Evolutionary conservation across 2,888 invertebrate genomes (phyloP).

Genomic region (Erpobdella octoculata): DNA sequence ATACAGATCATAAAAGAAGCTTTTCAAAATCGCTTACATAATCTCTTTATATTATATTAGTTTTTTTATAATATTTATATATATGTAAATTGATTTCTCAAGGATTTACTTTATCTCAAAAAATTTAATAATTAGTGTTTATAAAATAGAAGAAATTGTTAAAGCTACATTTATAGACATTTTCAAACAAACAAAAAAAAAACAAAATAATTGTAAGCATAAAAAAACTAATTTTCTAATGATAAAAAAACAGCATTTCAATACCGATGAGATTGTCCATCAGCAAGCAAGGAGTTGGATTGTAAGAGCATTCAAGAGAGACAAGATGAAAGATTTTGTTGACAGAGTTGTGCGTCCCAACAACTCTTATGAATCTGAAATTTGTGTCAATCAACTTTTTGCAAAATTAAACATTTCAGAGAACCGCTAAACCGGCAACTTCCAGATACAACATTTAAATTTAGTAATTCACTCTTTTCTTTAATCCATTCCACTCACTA

Average conservation of each 20-base stretch:
- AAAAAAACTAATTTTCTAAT: neutral
- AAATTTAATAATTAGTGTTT: neutral
- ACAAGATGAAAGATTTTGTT: constrained; percentile 90
- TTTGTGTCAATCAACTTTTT: neutral
- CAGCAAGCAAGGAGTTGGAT: constrained; percentile 67
- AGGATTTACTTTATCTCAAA: neutral
- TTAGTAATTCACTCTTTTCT: too few relatives aligned
- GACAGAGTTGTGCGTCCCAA: constrained; percentile 86
- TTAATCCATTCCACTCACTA: too few relatives aligned
- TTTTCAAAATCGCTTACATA: neutral
- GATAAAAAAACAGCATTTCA: constrained; percentile 36
- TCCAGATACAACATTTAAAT: too few relatives aligned
- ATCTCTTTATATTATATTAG: neutral
- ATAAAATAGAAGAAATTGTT: neutral
- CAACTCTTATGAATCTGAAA: constrained; percentile 58
- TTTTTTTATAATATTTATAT: neutral
- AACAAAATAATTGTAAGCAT: neutral
- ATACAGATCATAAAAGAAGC: constrained; percentile 22
- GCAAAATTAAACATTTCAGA: neutral
- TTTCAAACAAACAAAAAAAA: neutral
- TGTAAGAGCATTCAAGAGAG: constrained; percentile 80
- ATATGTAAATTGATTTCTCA: neutral
- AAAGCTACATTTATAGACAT: neutral
- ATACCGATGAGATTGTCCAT: constrained; percentile 62
- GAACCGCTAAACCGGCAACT: neutral